These are phyloP conservation scores for Melanotaenia parkinsoni DNA, from an alignment of 2,797 vertebrate genomes.

Conservation along the genomic window DNA sequence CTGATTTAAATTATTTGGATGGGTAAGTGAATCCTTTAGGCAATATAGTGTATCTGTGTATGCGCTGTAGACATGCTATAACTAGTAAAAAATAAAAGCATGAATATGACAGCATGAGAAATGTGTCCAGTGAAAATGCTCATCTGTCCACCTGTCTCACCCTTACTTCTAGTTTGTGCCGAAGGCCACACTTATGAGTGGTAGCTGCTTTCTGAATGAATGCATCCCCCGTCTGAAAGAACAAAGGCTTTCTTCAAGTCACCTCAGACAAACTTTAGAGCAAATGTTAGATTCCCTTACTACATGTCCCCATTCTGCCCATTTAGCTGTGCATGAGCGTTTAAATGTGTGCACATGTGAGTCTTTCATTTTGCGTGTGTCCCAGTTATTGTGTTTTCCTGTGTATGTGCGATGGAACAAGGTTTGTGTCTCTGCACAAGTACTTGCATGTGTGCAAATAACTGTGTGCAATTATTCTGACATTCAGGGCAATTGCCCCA, in stretches of 20 bases:
- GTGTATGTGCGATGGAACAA: constrained; percentile 22
- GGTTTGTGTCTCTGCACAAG: constrained; percentile 39
- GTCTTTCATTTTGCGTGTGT: constrained; percentile 41
- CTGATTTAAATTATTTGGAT: too few species aligned
- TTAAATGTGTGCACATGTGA: constrained; percentile 18
- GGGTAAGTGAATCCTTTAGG: too few species aligned
- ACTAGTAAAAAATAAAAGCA: too few species aligned
- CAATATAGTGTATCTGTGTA: not conserved
- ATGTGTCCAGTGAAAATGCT: not conserved
- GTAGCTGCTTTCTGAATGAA: constrained; percentile 52
- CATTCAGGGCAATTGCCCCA: constrained; percentile 64
- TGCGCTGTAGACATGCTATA: not conserved
- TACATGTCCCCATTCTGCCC: constrained; percentile 58
- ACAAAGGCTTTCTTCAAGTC: constrained; percentile 56
- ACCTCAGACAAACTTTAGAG: constrained; percentile 44
- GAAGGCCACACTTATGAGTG: constrained; percentile 63
- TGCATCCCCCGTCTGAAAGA: constrained; percentile 47
- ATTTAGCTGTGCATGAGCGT: constrained; percentile 27
- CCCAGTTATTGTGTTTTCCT: constrained; percentile 45
- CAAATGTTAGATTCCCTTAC: constrained; percentile 41
- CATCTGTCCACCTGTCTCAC: constrained; percentile 5
- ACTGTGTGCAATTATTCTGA: constrained; percentile 68
- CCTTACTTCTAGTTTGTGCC: constrained; percentile 12
- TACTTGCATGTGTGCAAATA: constrained; percentile 41
- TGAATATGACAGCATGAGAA: not conserved